A percentile compares a stretch with the other conserved stretches of the same genome.
phyloP scores from a whole-genome alignment of 2,888 invertebrate species.

The Epinotia brunnichana region DNA sequence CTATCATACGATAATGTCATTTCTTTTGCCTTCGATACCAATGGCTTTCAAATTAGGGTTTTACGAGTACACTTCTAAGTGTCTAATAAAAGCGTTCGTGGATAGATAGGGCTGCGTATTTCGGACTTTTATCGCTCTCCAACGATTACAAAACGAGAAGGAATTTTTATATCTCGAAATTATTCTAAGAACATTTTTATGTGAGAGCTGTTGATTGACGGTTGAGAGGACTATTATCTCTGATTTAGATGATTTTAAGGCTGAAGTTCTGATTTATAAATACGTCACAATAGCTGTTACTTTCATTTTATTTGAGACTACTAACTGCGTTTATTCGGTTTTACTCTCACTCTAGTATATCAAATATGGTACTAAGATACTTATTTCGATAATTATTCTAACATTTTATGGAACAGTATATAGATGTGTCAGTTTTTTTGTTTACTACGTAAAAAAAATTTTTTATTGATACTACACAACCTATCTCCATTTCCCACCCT shows the following conservation, averaged over 20 bases:
- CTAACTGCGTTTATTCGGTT: too few species aligned
- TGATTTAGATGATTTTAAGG: conserved; percentile 17
- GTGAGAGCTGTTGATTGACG: conserved; percentile 33
- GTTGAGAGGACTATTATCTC: conserved; percentile 10
- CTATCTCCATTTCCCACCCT: too few species aligned
- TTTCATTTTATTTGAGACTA: background rate
- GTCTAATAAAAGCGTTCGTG: conserved; percentile 43
- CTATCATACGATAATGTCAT: conserved; percentile 37
- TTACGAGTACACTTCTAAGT: conserved; percentile 40
- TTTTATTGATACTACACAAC: too few species aligned
- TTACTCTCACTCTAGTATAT: too few species aligned
- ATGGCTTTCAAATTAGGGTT: conserved; percentile 43
- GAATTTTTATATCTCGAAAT: conserved; percentile 40
- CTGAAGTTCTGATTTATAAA: background rate
- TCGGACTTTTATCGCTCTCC: conserved; percentile 36
- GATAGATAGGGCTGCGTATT: conserved; percentile 42
- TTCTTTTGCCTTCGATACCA: conserved; percentile 32
- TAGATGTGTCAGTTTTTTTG: too few species aligned
- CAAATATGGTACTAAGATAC: too few species aligned
- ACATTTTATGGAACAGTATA: too few species aligned
- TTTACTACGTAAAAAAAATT: too few species aligned
- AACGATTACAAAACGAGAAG: conserved; percentile 42
- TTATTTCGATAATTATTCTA: too few species aligned
- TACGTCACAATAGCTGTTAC: background rate
- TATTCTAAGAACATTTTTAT: conserved; percentile 30